Conservation (phyloP, 2,797 vertebrate genomes). For the Amblyraja radiata region DNA sequence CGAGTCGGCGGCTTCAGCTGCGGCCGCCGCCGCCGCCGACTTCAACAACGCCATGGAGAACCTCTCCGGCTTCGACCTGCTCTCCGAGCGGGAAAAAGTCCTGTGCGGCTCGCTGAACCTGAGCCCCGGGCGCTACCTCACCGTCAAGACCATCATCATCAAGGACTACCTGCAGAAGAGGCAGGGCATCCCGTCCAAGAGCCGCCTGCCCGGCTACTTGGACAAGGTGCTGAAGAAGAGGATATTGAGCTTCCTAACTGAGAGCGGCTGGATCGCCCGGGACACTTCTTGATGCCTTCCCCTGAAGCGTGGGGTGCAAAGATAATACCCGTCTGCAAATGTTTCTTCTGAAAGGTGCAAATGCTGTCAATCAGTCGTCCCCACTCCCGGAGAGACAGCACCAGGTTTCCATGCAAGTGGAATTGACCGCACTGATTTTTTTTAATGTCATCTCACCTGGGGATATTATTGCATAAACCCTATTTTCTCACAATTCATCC, state of each 20-base stretch:
- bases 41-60: constrained; percentile 90
- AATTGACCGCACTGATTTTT: background rate
- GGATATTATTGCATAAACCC: background rate
- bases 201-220: constrained; percentile 86
- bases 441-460: background rate
- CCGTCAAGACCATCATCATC: constrained; percentile 95
- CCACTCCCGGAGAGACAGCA: no score
- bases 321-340: background rate
- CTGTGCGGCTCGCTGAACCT: constrained; percentile 85
- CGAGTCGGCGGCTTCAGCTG: constrained; percentile 55
- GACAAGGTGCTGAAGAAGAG: constrained; percentile 95
- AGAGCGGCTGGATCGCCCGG: constrained; percentile 96
- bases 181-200: constrained; percentile 90
- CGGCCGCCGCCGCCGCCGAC: constrained; percentile 50
- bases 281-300: constrained; percentile 69
- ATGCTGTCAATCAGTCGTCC: background rate
- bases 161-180: constrained; percentile 93
- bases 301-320: background rate
- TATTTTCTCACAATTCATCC: background rate
- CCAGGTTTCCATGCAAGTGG: background rate
- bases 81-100: constrained; percentile 90
- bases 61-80: constrained; percentile 82
- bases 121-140: constrained; percentile 86
- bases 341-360: background rate
- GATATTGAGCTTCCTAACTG: constrained; percentile 90